Evolutionary conservation across 2,113 vertebrate genomes (phyloP), one percentile per base, ranked within the genome.

Genomic region (Crotalus helleri): DNA sequence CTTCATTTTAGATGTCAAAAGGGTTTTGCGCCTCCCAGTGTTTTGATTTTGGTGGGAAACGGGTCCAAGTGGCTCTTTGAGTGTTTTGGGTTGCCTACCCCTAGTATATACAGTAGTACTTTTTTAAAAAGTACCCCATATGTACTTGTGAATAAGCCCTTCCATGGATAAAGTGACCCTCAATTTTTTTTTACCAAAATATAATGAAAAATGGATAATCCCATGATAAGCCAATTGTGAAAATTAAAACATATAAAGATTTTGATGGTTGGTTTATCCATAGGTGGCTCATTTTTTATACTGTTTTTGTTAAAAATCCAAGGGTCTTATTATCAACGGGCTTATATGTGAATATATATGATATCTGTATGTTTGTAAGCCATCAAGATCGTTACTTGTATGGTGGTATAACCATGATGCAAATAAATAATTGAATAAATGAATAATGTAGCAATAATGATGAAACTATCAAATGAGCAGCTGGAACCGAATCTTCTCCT

Each of bases 381-480:
- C 33, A 44, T 21, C 3, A 0, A 44, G 74, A 44, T 7, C 21
- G 33, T 44, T 44, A 21, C 74, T 21, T 81, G 3, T 21, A 0
- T 21, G 3, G 17, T 81, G 33, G 3, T 21, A 44, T 44, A 44
- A 44, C 74, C 17, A 21, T 81, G 33, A 81, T 81, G 17, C 33
- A 81, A 44, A 44, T 81, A 81, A 21, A 81, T 39, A 81, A 81
- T 21, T 81, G 74, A 44, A 81, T 81, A 9, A 21, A 44, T 44
- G 19, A 81, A 44, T 74, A 74, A 49, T n/a, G 29, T 24, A 85
- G 21, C 1, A 49, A 24, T 46, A 94, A 95, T 94, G 91, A 95
- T 64, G 93, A 94, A 96, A 96, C 95, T 54, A 95, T 96, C 95
- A 96, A 94, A 91, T 91, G 89, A 92, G 93, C 93, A 95, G 13